Base-by-base conservation (phyloP, 2,113 vertebrate genomes). In the Tautogolabrus adspersus region DNA sequence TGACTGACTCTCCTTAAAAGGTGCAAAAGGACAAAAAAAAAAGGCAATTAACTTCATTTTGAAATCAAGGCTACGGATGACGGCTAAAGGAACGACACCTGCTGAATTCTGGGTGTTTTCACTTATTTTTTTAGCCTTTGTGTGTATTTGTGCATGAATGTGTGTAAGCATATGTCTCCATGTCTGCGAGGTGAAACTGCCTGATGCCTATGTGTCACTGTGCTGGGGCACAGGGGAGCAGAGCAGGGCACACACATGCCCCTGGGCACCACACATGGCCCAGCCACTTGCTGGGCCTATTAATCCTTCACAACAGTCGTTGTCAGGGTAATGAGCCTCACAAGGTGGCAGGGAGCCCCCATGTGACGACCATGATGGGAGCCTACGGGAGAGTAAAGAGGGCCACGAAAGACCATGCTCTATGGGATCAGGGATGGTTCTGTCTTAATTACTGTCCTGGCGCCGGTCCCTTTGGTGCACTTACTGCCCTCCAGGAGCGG, bases 241-340 rank as follows among this genome's bases (percentile, higher is more conserved):
- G 66, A 76, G 80, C 38, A 63, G 81, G 85, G 77, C 84, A 74
- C 70, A 72, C 60, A 64, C 56, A 72, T 72, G 82, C 79, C 88
- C 80, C 42, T 46, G 10, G 84, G 87, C 82, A 71, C 68, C 61
- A 67, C 75, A 89, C 86, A 81, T 68, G 75, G 78, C 79, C 84
- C 44, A 61, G 67, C 89, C 90, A 85, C 87, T 91, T 84, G 77
- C 82, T 91, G 87, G 88, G 86, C 88, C 91, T 87, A 93, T 95
- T 94, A 94, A 93, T 93, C 90, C 92, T 94, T 88, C 84, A 88
- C 76, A 83, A 72, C 87, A 87, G 88, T 88, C 77, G 81, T 89
- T 89, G 91, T 77, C 85, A 89, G 67, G 83, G 92, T 94, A 95
- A 96, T 95, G 92, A 96, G 94, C 93, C 93, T 94, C 92, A 58